These are phyloP conservation scores for Hestina assimilis DNA, from an alignment of 1,140 invertebrate genomes.

Conservation along the genomic window DNA sequence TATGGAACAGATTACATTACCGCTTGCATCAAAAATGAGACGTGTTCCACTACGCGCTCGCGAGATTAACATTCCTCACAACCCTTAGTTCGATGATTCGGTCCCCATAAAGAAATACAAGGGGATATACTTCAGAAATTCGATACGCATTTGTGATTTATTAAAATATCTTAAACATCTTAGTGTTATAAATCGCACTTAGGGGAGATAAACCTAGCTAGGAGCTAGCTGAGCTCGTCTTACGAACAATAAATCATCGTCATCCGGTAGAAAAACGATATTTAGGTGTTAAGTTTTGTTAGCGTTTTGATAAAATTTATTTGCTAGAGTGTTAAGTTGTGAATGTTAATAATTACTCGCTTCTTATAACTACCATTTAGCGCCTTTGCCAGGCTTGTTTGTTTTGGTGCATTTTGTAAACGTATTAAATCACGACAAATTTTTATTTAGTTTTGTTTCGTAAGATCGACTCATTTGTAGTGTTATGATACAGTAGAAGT, in stretches of 20 bases:
- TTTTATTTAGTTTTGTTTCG: neutral
- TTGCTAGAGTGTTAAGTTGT: neutral
- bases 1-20: slow-evolving; percentile 21
- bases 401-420: neutral
- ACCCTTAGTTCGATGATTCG: slow-evolving; percentile 14
- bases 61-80: slow-evolving; percentile 59
- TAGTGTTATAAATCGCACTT: slow-evolving; percentile 63
- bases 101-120: slow-evolving; percentile 38
- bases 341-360: neutral
- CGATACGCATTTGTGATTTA: slow-evolving; percentile 73
- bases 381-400: neutral
- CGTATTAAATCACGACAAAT: neutral
- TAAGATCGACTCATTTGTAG: neutral
- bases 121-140: slow-evolving; percentile 62
- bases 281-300: slow-evolving; percentile 24
- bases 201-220: slow-evolving; percentile 54
- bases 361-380: neutral
- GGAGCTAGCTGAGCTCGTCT: slow-evolving; percentile 48
- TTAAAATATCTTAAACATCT: slow-evolving; percentile 70
- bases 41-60: slow-evolving; percentile 54
- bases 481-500: no score
- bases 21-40: slow-evolving; percentile 34
- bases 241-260: slow-evolving; percentile 68
- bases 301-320: slow-evolving; percentile 4
- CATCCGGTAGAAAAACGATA: slow-evolving; percentile 57